A percentile compares a stretch with the other conserved stretches of the same genome.
phyloP scores from a whole-genome alignment of 2,888 invertebrate species.

The Chaitophorus viminalis region DNA sequence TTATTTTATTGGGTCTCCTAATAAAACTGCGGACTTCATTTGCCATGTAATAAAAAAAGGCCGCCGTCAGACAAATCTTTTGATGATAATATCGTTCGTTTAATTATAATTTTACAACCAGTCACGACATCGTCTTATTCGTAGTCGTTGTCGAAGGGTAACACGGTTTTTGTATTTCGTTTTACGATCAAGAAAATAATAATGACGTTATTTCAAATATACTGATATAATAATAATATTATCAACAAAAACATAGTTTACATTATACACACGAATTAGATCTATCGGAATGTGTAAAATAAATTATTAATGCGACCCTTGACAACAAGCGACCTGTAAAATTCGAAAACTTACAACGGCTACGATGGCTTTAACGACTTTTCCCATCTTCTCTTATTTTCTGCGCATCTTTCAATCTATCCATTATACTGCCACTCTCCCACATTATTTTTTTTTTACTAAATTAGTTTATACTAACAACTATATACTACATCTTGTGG shows the following conservation, averaged over 20 bases:
- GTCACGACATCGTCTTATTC: not conserved
- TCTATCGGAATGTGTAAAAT: not conserved
- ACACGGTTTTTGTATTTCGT: constrained; percentile 50
- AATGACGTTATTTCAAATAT: constrained; percentile 26
- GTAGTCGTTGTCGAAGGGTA: not conserved
- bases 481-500: too few species aligned
- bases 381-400: not conserved
- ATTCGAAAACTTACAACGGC: not conserved
- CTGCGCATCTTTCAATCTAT: not conserved
- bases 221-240: not conserved
- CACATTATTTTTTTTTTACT: not conserved
- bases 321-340: constrained; percentile 26
- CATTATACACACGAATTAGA: not conserved
- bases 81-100: constrained; percentile 15
- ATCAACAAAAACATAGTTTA: not conserved
- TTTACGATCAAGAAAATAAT: constrained; percentile 13
- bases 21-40: constrained; percentile 34
- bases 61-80: constrained; percentile 14
- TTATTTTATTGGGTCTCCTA: constrained; percentile 38
- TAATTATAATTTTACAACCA: constrained; percentile 58
- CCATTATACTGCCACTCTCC: not conserved
- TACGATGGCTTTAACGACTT: constrained; percentile 15
- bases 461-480: not conserved
- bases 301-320: not conserved
- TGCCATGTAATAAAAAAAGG: constrained; percentile 39